Base-by-base conservation (phyloP, 2,113 vertebrate species). In the Burhinus bistriatus region DNA sequence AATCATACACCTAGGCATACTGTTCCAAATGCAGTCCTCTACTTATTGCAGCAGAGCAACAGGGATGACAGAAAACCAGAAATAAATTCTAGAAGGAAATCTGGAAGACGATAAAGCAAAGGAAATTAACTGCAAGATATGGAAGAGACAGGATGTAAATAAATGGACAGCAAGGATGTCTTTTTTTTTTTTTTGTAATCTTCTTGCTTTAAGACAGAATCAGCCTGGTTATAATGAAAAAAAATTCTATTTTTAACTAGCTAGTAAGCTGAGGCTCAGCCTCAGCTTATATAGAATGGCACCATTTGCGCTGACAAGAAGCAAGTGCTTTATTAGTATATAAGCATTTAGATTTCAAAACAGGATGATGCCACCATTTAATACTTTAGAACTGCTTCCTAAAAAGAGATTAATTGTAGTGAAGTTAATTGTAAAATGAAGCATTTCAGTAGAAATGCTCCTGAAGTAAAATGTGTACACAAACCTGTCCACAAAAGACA, bases 401-500 rank as follows among this genome's bases (percentile, higher is more conserved):
- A 83, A 78, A 80, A 4, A 66, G 6, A 30, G 27, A 90, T 36
- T 79, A 23, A 64, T 51, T 87, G 15, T 26, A 61, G 10, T 65
- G 51, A 69, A 64, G 45, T 19, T 32, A 64, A 83, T 15, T 27
- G 42, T 47, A 76, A 87, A 85, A 66, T 17, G 9, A 83, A 70
- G 26, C 23, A 72, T 22, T 29, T 71, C 34, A 75, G 36, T 15
- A 71, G 51, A 89, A 95, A 77, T 22, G 23, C 47, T 83, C 12
- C 57, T 90, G 44, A 71, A 61, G 30, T 40, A 77, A 87, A 84
- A 65, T 8, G 6, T 11, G 21, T 83, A 62, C 52, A 64, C 19
- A 89, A 59, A 59, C 42, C 71, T 94, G 68, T 40, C 69, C 86
- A 93, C 57, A 90, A n/a, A 93, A 91, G 72, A 93, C 76, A 95